Evolutionary conservation across 2,113 vertebrate genomes (phyloP).

Genomic region (Oostethus manadensis): DNA sequence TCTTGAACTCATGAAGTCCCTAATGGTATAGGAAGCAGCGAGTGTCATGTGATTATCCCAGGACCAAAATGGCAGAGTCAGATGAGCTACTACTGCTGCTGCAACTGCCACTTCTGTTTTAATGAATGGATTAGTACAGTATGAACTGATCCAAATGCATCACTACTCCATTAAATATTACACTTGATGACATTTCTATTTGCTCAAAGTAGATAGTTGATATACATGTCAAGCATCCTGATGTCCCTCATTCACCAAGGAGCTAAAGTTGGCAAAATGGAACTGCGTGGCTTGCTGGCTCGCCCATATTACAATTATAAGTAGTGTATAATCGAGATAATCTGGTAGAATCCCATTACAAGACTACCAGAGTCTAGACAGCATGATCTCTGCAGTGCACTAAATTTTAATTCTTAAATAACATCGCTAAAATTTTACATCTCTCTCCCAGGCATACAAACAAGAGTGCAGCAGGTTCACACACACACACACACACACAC

Average conservation of each 20-base stretch:
- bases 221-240: background rate
- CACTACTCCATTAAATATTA: too few species aligned
- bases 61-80: too few species aligned
- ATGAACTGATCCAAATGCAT: too few species aligned
- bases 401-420: conserved; percentile 31
- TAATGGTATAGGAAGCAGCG: too few species aligned
- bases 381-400: conserved; percentile 61
- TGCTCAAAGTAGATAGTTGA: too few species aligned
- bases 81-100: too few species aligned
- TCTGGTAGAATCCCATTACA: conserved; percentile 81
- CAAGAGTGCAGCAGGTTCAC: conserved; percentile 12
- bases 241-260: conserved; percentile 11
- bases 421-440: conserved; percentile 27
- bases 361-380: conserved; percentile 73
- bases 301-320: conserved; percentile 54
- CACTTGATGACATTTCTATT: too few species aligned
- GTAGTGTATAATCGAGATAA: conserved; percentile 68
- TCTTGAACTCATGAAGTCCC: too few species aligned
- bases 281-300: conserved; percentile 19
- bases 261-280: conserved; percentile 30
- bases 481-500: conserved; percentile 7
- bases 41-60: too few species aligned
- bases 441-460: conserved; percentile 16
- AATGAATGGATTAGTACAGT: too few species aligned
- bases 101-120: too few species aligned